phyloP scores from a whole-genome alignment of 92 coral and sea anemone species.

The Zoanthus gigantus region DNA sequence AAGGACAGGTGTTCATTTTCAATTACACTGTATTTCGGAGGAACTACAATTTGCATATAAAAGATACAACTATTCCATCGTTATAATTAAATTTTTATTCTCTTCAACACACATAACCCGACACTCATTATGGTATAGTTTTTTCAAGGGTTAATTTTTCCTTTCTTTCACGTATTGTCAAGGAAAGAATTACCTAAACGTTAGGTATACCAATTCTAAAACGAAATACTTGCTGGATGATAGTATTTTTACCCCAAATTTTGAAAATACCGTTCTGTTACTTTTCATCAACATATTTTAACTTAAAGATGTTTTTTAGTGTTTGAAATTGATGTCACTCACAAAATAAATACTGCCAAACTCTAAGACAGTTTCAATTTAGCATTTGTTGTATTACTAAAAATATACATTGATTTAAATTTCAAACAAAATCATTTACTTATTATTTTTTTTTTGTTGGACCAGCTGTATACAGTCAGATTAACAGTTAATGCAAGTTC shows the following conservation, averaged over 20 bases:
- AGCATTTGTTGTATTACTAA: neutral
- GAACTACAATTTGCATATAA: neutral
- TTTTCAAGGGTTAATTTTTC: neutral
- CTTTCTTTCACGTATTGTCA: too few relatives aligned
- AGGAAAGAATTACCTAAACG: neutral
- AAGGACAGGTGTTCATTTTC: conserved; percentile 18
- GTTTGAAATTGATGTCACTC: neutral
- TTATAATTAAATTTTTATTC: conserved; percentile 2
- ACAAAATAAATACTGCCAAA: neutral
- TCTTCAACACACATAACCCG: neutral
- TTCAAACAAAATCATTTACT: neutral
- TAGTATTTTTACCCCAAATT: neutral
- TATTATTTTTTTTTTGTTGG: neutral
- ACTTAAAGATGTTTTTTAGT: neutral
- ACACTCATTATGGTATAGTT: neutral
- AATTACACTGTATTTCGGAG: neutral
- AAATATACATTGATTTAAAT: neutral
- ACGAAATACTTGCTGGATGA: neutral
- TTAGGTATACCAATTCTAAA: neutral
- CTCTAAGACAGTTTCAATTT: neutral
- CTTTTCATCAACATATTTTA: neutral
- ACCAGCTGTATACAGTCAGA: neutral
- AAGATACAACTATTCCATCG: neutral
- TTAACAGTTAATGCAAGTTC: neutral
- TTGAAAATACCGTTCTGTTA: too few relatives aligned